These are phyloP conservation scores for Meteorus sp. DNA, from an alignment of 1,140 invertebrate genomes.

Conservation along the genomic window DNA sequence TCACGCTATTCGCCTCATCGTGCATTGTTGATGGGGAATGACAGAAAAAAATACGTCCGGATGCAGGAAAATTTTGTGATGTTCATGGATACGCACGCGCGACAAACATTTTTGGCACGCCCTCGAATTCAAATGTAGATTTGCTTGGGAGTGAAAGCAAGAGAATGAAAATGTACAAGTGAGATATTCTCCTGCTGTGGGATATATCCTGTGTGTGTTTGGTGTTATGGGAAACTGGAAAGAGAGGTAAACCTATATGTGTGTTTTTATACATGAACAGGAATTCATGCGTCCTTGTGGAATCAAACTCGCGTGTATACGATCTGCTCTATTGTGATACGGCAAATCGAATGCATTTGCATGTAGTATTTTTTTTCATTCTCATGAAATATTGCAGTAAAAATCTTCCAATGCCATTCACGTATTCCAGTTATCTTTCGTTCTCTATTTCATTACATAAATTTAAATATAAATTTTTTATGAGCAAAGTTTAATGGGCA, in stretches of 20 bases:
- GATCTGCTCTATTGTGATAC: conserved; percentile 10
- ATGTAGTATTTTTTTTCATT: conserved; percentile 21
- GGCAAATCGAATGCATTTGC: conserved; percentile 20
- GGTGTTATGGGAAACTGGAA: too few species aligned
- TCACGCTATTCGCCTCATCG: too few species aligned
- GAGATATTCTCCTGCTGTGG: conserved; percentile 4
- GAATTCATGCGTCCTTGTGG: conserved; percentile 21
- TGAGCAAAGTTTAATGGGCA: not conserved
- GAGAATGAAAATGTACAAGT: too few species aligned
- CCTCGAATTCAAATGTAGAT: conserved; percentile 1
- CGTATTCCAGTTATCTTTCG: not conserved
- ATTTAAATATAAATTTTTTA: conserved; percentile 6
- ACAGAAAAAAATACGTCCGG: not conserved
- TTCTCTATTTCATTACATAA: not conserved
- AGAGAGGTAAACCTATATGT: too few species aligned
- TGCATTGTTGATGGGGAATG: too few species aligned
- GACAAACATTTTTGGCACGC: conserved; percentile 23
- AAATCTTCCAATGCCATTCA: not conserved
- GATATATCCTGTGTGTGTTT: not conserved
- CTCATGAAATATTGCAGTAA: conserved; percentile 9
- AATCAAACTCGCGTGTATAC: conserved; percentile 24
- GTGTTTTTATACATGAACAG: too few species aligned
- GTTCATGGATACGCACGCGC: conserved; percentile 12
- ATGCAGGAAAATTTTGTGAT: not conserved
- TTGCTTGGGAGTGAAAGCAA: not conserved